Evolutionary conservation across 2,113 vertebrate genomes (phyloP).

Genomic region (Enhydra lutris): DNA sequence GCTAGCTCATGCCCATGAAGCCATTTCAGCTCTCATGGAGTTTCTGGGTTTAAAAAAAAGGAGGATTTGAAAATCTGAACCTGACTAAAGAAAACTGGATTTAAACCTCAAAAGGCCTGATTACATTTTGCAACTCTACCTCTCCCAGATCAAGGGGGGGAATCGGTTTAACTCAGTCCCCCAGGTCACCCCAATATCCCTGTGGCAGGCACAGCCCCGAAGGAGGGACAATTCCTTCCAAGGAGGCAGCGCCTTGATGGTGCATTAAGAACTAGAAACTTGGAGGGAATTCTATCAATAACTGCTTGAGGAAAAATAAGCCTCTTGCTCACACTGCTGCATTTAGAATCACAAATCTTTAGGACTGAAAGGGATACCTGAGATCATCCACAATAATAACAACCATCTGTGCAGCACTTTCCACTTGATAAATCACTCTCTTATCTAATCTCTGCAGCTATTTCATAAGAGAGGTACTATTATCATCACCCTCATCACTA

Average conservation of each 20-base stretch:
- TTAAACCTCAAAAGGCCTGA: background rate
- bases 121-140: background rate
- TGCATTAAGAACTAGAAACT: background rate
- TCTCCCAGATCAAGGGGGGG: background rate
- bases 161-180: background rate
- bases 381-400: slow-evolving; percentile 11
- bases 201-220: background rate
- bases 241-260: background rate
- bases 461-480: background rate
- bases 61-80: background rate
- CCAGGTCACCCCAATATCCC: background rate
- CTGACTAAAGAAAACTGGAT: background rate
- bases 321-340: background rate
- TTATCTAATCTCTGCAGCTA: background rate
- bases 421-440: slow-evolving; percentile 19
- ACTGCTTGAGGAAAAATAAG: background rate
- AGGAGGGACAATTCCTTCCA: background rate
- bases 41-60: background rate
- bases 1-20: background rate
- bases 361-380: background rate
- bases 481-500: background rate
- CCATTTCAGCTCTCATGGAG: background rate
- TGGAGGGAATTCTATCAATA: background rate
- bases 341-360: slow-evolving; percentile 15
- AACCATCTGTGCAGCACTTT: background rate